Conservation (phyloP, 2,797 vertebrate species). For the Syngnathus acus region DNA sequence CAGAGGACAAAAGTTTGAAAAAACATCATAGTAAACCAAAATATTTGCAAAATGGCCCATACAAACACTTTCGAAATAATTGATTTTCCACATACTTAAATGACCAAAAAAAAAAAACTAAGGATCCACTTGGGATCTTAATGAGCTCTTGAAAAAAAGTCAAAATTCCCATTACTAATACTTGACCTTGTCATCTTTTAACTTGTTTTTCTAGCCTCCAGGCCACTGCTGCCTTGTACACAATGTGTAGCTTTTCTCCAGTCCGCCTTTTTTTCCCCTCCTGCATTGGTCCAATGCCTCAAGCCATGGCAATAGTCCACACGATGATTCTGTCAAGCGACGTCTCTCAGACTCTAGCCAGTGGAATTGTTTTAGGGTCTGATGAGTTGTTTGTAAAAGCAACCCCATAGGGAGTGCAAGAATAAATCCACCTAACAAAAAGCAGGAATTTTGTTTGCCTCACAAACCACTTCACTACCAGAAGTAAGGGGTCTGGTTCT, state of each 20-base stretch:
- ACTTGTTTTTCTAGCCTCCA: conserved; percentile 55
- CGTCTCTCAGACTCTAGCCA: conserved; percentile 32
- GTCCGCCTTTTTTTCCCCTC: conserved; percentile 48
- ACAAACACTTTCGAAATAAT: no score
- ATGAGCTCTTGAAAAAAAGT: neutral
- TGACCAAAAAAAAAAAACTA: neutral
- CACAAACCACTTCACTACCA: neutral
- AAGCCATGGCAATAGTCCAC: conserved; percentile 40
- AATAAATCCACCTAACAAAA: conserved; percentile 10
- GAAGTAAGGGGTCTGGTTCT: neutral
- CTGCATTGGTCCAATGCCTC: conserved; percentile 47
- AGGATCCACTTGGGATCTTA: neutral
- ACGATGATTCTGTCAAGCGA: conserved; percentile 48
- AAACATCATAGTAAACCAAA: no score
- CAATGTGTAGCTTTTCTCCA: conserved; percentile 45
- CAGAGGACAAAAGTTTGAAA: no score
- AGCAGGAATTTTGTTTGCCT: conserved; percentile 9
- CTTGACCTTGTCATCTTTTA: conserved; percentile 46
- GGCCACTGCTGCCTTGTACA: conserved; percentile 38
- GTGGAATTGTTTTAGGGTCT: conserved; percentile 44
- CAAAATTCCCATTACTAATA: conserved; percentile 19
- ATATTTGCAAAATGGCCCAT: no score
- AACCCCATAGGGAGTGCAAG: neutral
- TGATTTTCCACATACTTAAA: neutral
- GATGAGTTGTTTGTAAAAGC: conserved; percentile 56